phyloP scores from a whole-genome alignment of 2,113 vertebrate species.

The Mesocricetus auratus region DNA sequence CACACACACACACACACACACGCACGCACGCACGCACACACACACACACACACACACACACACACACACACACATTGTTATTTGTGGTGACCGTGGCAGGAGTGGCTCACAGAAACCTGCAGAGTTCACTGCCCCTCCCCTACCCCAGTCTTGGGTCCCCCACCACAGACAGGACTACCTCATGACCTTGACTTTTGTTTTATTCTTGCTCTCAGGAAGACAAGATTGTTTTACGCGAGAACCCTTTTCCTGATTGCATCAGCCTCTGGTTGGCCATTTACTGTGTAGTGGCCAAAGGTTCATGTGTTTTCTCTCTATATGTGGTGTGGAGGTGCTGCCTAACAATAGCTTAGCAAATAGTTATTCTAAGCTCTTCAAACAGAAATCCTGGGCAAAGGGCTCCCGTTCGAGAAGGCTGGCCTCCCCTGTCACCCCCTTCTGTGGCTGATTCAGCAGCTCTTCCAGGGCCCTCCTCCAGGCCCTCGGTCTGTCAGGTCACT shows the following conservation, averaged over 20 bases:
- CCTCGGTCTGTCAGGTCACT: conserved; percentile 60
- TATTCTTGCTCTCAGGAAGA: conserved; percentile 52
- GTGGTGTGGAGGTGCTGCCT: conserved; percentile 59
- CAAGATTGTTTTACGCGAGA: conserved; percentile 6
- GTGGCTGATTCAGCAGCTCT: conserved; percentile 71
- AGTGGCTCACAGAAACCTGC: neutral
- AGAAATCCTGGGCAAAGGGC: conserved; percentile 77
- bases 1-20: neutral
- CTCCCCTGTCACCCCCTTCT: neutral
- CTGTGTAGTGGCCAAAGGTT: conserved; percentile 58
- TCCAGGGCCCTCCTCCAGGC: conserved; percentile 51
- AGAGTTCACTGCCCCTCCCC: neutral
- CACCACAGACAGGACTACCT: neutral
- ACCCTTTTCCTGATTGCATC: conserved; percentile 27
- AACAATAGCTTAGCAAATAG: conserved; percentile 73
- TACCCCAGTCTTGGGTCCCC: neutral
- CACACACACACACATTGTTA: neutral
- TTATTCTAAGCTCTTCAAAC: conserved; percentile 81
- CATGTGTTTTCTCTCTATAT: conserved; percentile 24
- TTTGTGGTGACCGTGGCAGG: neutral
- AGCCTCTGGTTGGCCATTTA: neutral
- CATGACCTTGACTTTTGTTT: conserved; percentile 53
- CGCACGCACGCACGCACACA: too few relatives aligned
- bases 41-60: neutral
- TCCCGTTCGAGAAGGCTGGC: conserved; percentile 61